Percentiles rank a stretch among this genome's conserved stretches.
These are phyloP conservation scores for Odontophorus gujanensis DNA, from an alignment of 2,113 vertebrate species.

Conservation along the genomic window DNA sequence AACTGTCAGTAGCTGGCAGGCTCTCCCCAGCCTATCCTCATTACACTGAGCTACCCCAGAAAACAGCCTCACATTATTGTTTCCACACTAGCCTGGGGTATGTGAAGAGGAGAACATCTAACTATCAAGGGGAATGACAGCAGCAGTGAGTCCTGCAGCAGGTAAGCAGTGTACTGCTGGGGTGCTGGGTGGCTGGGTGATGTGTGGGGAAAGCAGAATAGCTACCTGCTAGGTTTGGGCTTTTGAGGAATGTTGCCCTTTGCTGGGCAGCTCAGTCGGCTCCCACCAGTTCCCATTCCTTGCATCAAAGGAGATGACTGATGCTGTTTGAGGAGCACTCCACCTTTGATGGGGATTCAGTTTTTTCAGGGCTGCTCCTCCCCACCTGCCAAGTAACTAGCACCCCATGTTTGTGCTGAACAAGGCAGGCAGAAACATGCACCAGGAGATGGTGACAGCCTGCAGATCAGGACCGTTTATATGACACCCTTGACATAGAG, in stretches of 20 bases:
- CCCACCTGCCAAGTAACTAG: background rate
- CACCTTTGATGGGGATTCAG: background rate
- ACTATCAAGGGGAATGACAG: background rate
- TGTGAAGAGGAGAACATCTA: background rate
- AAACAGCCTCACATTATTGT: background rate
- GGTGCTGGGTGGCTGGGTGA: background rate
- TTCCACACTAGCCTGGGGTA: background rate
- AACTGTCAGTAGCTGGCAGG: slow-evolving; percentile 7
- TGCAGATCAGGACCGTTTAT: background rate
- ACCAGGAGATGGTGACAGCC: rapidly evolving
- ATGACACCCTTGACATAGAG: rapidly evolving
- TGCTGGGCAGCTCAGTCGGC: background rate
- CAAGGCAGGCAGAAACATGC: background rate
- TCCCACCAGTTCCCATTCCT: background rate
- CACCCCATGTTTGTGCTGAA: background rate
- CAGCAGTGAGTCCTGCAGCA: background rate
- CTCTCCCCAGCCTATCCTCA: background rate
- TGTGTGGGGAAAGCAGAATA: background rate
- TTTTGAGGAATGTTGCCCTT: background rate
- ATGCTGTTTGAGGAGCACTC: background rate
- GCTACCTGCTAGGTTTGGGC: background rate
- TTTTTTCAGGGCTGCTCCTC: background rate
- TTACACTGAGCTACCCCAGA: background rate
- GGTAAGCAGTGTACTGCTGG: background rate
- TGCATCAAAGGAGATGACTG: background rate